These are phyloP conservation scores for Echinometra lucunter DNA, from an alignment of 53 echinoderm and acorn worm species.

Conservation along the genomic window DNA sequence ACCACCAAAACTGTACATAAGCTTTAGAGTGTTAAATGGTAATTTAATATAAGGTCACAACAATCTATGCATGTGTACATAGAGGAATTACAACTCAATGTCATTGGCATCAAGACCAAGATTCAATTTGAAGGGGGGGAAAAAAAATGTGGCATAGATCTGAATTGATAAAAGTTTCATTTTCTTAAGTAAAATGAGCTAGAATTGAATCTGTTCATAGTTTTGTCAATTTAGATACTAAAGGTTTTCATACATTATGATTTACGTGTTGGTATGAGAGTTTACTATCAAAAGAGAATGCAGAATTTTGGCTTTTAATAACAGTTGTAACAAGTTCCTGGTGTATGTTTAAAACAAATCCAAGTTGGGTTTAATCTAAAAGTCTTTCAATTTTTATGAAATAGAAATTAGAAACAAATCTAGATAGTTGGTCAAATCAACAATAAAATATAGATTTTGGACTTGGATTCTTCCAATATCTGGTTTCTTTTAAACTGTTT, in stretches of 20 bases:
- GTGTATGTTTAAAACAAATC: not conserved
- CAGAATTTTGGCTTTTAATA: too few species aligned
- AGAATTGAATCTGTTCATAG: too few species aligned
- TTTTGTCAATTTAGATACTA: too few species aligned
- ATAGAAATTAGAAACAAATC: not conserved
- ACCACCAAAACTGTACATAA: too few species aligned
- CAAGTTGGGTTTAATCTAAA: not conserved
- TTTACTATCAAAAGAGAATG: too few species aligned
- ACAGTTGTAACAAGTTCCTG: not conserved
- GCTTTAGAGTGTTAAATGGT: not conserved
- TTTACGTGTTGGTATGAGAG: too few species aligned
- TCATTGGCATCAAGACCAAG: not conserved
- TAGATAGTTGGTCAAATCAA: not conserved
- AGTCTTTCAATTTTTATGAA: constrained; percentile 18
- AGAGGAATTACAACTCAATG: not conserved
- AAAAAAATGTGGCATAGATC: too few species aligned
- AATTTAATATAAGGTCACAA: not conserved
- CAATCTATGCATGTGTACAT: not conserved
- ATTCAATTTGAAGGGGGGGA: not conserved
- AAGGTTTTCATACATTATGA: too few species aligned
- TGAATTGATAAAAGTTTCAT: too few species aligned
- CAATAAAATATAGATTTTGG: not conserved
- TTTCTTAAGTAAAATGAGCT: too few species aligned
- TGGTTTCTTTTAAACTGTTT: too few species aligned
- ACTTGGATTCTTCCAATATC: not conserved